These are phyloP conservation scores for Drosophila miranda DNA, from an alignment of 1,140 invertebrate species.

Conservation along the genomic window DNA sequence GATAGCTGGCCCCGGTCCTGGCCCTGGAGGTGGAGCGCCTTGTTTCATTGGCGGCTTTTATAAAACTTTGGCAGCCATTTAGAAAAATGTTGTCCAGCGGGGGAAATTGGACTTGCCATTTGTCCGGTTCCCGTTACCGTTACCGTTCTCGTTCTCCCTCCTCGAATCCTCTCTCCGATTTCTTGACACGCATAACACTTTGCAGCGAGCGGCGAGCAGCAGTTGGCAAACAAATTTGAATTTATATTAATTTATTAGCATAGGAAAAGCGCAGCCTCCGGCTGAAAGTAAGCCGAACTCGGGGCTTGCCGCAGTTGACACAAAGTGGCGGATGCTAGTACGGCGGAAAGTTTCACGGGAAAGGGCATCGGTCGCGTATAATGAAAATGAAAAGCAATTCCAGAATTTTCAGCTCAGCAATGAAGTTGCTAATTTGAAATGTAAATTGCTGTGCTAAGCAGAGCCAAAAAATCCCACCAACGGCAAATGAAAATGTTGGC, in stretches of 20 bases:
- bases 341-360: conserved; percentile 17
- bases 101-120: conserved; percentile 49
- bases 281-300: conserved; percentile 28
- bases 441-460: conserved; percentile 71
- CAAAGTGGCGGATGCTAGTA: conserved; percentile 7
- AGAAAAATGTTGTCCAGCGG: conserved; percentile 61
- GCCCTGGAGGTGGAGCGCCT: conserved; percentile 15
- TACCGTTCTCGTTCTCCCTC: conserved; percentile 1
- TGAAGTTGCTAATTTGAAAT: conserved; percentile 81
- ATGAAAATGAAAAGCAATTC: conserved; percentile 80
- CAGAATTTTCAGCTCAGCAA: conserved; percentile 70
- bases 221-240: conserved; percentile 81
- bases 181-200: conserved; percentile 73
- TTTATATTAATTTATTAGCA: conserved; percentile 81
- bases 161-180: conserved; percentile 14
- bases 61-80: conserved; percentile 71
- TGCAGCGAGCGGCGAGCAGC: conserved; percentile 48
- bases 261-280: conserved; percentile 69
- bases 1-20: not conserved
- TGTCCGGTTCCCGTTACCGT: conserved; percentile 40
- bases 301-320: conserved; percentile 44
- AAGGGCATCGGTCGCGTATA: conserved; percentile 26
- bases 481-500: conserved; percentile 33
- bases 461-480: conserved; percentile 7
- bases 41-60: conserved; percentile 72